These are phyloP conservation scores for Fabriciana adippe DNA, from an alignment of 2,888 invertebrate genomes.

Conservation along the genomic window DNA sequence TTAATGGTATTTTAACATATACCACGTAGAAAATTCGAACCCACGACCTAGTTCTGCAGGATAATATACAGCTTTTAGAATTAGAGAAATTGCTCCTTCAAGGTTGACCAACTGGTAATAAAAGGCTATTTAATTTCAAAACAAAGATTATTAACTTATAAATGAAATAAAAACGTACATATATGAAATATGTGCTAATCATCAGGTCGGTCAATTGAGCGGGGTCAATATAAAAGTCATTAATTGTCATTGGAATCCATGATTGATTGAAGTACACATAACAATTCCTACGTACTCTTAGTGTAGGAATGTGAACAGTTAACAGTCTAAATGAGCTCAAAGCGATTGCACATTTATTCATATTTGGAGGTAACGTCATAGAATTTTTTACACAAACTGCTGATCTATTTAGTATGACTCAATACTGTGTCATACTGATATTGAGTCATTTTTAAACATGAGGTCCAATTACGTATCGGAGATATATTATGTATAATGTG, in stretches of 20 bases:
- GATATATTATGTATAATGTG: not conserved
- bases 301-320: conserved; percentile 26
- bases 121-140: too few relatives aligned
- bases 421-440: conserved; percentile 4
- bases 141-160: too few relatives aligned
- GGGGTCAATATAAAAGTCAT: conserved; percentile 65
- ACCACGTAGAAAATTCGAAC: too few relatives aligned
- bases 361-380: conserved; percentile 12
- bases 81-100: too few relatives aligned
- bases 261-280: conserved; percentile 46
- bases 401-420: conserved; percentile 8
- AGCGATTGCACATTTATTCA: conserved; percentile 18
- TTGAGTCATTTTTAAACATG: conserved; percentile 16
- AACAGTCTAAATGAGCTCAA: conserved; percentile 8
- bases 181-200: not conserved
- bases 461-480: conserved; percentile 3
- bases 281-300: conserved; percentile 1
- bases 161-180: too few relatives aligned
- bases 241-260: conserved; percentile 56
- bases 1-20: too few relatives aligned
- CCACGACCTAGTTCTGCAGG: too few relatives aligned
- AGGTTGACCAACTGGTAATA: too few relatives aligned
- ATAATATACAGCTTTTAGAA: too few relatives aligned
- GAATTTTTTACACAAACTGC: conserved; percentile 7
- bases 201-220: conserved; percentile 52